Conservation (phyloP, 2,888 invertebrate species). For the Yponomeuta sedellus region DNA sequence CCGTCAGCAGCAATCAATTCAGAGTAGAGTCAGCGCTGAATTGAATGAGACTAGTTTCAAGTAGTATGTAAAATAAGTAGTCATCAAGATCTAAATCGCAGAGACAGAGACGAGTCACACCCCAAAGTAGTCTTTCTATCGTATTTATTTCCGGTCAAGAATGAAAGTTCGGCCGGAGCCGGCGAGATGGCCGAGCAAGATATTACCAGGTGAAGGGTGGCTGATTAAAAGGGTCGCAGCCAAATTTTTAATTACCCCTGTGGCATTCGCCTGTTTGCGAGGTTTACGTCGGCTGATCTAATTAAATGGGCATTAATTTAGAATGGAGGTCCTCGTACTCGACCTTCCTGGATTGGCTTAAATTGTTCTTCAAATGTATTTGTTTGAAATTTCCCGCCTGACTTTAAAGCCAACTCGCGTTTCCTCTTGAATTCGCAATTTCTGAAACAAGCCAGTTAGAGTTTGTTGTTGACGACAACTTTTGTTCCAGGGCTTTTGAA, state of each 20-base stretch:
- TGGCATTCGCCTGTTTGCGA: neutral
- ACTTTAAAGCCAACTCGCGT: no score
- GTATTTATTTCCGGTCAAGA: neutral
- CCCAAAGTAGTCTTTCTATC: neutral
- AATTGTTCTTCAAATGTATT: slow-evolving; percentile 3
- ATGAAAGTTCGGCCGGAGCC: neutral
- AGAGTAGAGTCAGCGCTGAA: no score
- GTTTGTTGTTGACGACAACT: no score
- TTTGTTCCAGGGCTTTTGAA: no score
- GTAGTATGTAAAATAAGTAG: no score
- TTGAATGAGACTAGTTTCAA: no score
- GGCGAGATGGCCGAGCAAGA: neutral
- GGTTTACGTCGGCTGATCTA: neutral
- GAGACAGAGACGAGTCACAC: no score
- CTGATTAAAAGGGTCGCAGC: neutral
- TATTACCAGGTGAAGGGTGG: neutral
- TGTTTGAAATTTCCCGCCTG: neutral
- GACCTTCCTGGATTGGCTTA: neutral
- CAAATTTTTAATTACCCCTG: neutral
- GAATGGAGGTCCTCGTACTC: neutral
- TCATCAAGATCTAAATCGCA: no score
- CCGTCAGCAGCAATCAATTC: no score
- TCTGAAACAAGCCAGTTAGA: no score
- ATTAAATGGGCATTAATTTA: neutral
- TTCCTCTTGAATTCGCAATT: no score